These are phyloP conservation scores for Nomada fabriciana DNA, from an alignment of 2,888 invertebrate genomes.

Conservation along the genomic window DNA sequence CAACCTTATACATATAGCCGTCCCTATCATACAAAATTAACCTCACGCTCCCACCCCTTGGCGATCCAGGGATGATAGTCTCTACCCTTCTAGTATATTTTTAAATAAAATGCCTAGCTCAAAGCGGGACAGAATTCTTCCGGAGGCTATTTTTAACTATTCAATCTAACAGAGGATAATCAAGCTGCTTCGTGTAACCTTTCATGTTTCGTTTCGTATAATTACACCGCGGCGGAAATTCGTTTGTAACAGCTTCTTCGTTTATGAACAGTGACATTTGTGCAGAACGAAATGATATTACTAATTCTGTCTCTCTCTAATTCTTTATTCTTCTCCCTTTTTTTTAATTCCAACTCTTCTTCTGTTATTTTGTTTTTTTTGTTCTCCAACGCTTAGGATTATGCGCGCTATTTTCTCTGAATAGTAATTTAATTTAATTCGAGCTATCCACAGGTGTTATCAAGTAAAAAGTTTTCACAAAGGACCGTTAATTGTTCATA, in stretches of 20 bases:
- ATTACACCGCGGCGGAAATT: conserved; percentile 4
- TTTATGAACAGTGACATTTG: conserved; percentile 9
- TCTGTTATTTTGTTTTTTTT: too few species aligned
- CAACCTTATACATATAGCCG: neutral
- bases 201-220: conserved; percentile 11
- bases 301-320: neutral
- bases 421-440: conserved; percentile 39
- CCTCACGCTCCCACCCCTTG: neutral
- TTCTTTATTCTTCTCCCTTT: neutral
- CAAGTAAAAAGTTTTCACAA: conserved; percentile 16
- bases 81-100: conserved; percentile 1
- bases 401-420: conserved; percentile 13
- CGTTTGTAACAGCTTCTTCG: neutral
- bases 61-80: conserved; percentile 18
- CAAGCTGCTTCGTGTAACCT: neutral
- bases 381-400: neutral
- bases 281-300: conserved; percentile 10
- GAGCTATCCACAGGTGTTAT: neutral
- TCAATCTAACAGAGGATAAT: conserved; percentile 30
- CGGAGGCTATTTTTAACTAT: conserved; percentile 18
- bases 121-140: neutral
- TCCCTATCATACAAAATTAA: conserved; percentile 46
- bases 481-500: conserved; percentile 42
- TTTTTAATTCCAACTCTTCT: conserved; percentile 20
- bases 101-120: conserved; percentile 6